phyloP scores from a whole-genome alignment of 2,888 invertebrate species.

The Hetaerina titia region DNA sequence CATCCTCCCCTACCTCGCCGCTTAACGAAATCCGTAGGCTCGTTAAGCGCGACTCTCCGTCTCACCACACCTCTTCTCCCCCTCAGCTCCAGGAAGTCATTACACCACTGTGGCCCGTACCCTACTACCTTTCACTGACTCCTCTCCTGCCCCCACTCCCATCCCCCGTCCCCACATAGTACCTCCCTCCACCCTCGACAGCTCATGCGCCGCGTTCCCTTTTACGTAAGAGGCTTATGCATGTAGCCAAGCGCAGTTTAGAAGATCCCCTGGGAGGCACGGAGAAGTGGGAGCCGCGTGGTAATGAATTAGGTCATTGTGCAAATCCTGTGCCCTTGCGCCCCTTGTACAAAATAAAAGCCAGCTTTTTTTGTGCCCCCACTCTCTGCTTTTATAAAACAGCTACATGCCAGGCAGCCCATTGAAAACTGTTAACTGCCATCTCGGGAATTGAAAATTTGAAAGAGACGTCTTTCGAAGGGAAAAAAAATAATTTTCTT shows the following conservation, averaged over 20 bases:
- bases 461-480: background rate
- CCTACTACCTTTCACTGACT: background rate
- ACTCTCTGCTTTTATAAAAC: background rate
- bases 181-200: background rate
- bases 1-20: background rate
- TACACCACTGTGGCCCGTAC: background rate
- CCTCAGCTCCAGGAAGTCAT: background rate
- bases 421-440: background rate
- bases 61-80: background rate
- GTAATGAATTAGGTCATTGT: constrained; percentile 5
- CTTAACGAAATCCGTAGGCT: background rate
- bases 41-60: background rate
- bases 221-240: constrained; percentile 3
- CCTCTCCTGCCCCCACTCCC: background rate
- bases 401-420: background rate
- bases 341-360: background rate
- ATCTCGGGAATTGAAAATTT: background rate
- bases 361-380: background rate
- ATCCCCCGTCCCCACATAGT: background rate
- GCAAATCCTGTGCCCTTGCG: background rate
- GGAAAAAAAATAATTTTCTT: no score
- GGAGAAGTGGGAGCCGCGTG: background rate
- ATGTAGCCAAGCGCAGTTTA: background rate
- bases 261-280: background rate
- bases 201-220: background rate